Conservation (phyloP, 2,888 invertebrate species). For the Crocallis elinguaria region DNA sequence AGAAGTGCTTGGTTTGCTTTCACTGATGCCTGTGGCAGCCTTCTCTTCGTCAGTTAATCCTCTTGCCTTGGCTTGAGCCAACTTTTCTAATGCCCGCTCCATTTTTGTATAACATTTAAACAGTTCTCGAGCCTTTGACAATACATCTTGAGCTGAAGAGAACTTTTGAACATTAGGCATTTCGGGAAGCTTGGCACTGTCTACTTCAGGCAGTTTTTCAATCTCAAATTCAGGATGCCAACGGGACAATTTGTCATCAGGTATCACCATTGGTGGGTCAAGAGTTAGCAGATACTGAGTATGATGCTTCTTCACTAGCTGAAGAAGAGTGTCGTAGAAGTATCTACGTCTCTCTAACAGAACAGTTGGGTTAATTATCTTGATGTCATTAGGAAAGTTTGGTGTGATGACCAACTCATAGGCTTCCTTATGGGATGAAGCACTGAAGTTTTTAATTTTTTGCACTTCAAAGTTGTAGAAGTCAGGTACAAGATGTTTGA, state of each 20-base stretch:
- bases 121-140: slow-evolving; percentile 90
- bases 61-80: slow-evolving; percentile 84
- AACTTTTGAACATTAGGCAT: slow-evolving; percentile 89
- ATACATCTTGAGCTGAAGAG: slow-evolving; percentile 92
- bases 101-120: slow-evolving; percentile 92
- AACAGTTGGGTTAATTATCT: slow-evolving; percentile 89
- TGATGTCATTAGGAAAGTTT: slow-evolving; percentile 82
- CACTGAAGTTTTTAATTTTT: slow-evolving; percentile 88
- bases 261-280: slow-evolving; percentile 91
- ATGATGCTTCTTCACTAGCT: slow-evolving; percentile 90
- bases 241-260: slow-evolving; percentile 90
- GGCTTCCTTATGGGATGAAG: slow-evolving; percentile 86
- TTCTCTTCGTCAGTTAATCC: slow-evolving; percentile 73
- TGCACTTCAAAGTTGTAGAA: slow-evolving; percentile 91
- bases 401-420: slow-evolving; percentile 90
- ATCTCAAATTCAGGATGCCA: slow-evolving; percentile 98
- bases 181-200: slow-evolving; percentile 88
- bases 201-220: slow-evolving; percentile 92
- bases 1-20: slow-evolving; percentile 39
- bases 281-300: slow-evolving; percentile 89
- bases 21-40: slow-evolving; percentile 57
- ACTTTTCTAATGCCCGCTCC: slow-evolving; percentile 89
- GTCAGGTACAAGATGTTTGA: slow-evolving; percentile 92
- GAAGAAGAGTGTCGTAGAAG: slow-evolving; percentile 89
- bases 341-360: slow-evolving; percentile 89